Evolutionary conservation across 1,140 invertebrate genomes (phyloP).

Genomic region (Planococcus citri): DNA sequence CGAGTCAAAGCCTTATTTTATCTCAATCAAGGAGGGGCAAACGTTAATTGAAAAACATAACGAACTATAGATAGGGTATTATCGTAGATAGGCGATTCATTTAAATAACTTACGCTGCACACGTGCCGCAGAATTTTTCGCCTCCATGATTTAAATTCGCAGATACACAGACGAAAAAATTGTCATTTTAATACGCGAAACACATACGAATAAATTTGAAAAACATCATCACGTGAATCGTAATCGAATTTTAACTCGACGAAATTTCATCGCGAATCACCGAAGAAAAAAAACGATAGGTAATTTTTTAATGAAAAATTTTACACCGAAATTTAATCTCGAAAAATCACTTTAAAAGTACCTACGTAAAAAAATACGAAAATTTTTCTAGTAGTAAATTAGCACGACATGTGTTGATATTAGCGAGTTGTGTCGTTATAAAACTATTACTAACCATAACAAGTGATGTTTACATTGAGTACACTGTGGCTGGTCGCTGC

Average conservation of each 20-base stretch:
- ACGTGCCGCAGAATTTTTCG: background rate
- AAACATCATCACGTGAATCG: background rate
- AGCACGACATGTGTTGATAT: background rate
- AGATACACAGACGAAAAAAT: background rate
- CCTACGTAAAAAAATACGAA: background rate
- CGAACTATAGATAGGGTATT: too few species aligned
- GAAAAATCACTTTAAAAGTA: too few species aligned
- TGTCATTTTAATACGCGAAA: background rate
- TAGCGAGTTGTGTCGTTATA: background rate
- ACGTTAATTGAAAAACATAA: too few species aligned
- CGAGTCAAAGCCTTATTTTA: too few species aligned
- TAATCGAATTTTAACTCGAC: too few species aligned
- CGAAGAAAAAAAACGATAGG: background rate
- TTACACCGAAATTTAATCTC: too few species aligned
- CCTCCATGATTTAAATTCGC: background rate
- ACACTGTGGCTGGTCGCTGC: background rate
- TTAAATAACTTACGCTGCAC: background rate
- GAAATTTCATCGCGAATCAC: too few species aligned
- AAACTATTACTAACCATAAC: slow-evolving; percentile 3
- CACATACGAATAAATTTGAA: background rate
- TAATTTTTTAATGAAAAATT: background rate
- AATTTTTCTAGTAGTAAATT: background rate
- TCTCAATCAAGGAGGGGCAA: too few species aligned
- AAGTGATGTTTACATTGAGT: background rate
- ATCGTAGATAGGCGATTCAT: background rate